Evolutionary conservation across 2,113 vertebrate species (phyloP).

Genomic region (Grus americana): DNA sequence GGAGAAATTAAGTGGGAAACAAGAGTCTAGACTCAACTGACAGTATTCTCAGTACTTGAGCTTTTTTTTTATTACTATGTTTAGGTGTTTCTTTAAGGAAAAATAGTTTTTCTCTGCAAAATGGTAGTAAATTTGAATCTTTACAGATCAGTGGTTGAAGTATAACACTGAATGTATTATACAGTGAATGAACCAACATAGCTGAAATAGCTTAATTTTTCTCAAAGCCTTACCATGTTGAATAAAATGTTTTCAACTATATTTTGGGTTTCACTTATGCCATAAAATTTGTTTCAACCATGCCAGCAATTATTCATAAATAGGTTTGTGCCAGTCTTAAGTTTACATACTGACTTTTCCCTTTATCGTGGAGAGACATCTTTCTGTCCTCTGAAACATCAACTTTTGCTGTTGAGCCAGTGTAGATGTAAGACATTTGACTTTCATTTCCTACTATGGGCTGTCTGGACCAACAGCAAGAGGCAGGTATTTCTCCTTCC

Average conservation of each 20-base stretch:
- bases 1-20: not conserved
- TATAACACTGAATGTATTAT: not conserved
- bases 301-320: not conserved
- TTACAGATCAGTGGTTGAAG: not conserved
- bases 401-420: not conserved
- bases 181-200: not conserved
- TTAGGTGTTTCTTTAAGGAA: not conserved
- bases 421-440: not conserved
- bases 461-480: not conserved
- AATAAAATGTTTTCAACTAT: not conserved
- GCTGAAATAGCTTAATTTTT: slow-evolving; percentile 4
- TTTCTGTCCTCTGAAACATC: not conserved
- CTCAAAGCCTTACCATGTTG: not conserved
- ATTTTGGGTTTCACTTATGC: not conserved
- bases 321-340: not conserved
- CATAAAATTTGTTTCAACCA: not conserved
- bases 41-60: not conserved
- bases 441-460: not conserved
- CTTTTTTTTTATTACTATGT: not conserved
- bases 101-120: not conserved
- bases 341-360: not conserved
- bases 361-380: not conserved
- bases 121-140: not conserved
- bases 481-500: not conserved
- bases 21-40: not conserved